phyloP scores from a whole-genome alignment of 2,113 vertebrate genomes.

The Hypomesus transpacificus region DNA sequence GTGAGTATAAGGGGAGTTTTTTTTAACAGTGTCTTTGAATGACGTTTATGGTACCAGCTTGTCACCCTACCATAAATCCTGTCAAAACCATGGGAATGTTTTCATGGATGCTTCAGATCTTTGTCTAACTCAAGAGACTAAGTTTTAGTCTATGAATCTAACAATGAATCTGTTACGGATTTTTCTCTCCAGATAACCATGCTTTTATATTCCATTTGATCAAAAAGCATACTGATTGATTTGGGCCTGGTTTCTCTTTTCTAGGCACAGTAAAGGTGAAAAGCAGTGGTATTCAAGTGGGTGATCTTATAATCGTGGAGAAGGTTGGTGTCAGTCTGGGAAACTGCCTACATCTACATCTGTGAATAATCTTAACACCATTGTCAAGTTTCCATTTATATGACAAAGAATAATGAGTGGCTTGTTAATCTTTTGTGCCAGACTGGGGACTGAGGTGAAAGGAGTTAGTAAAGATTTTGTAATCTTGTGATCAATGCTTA shows the following conservation, averaged over 20 bases:
- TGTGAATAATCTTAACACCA: constrained; percentile 44
- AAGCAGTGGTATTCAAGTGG: constrained; percentile 94
- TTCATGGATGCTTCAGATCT: constrained; percentile 3
- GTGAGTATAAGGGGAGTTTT: neutral
- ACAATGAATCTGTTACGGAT: neutral
- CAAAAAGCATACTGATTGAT: constrained; percentile 15
- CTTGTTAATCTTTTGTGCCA: constrained; percentile 48
- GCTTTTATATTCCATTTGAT: neutral
- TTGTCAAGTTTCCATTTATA: constrained; percentile 41
- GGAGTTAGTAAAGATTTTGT: constrained; percentile 68
- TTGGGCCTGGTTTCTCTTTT: constrained; percentile 23
- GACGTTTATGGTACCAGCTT: constrained; percentile 15
- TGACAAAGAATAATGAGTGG: constrained; percentile 38
- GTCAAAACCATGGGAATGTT: neutral
- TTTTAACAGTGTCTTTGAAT: constrained; percentile 1
- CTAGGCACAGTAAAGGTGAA: constrained; percentile 95
- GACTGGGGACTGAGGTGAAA: constrained; percentile 50
- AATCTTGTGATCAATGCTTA: constrained; percentile 63
- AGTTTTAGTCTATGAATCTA: neutral
- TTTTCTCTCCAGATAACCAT: neutral
- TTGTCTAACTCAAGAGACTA: neutral
- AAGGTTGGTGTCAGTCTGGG: constrained; percentile 79
- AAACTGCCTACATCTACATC: constrained; percentile 44
- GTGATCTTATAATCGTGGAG: constrained; percentile 96
- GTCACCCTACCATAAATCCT: constrained; percentile 13